These are phyloP conservation scores for Neostethus bicornis DNA, from an alignment of 2,797 vertebrate genomes.

Conservation along the genomic window DNA sequence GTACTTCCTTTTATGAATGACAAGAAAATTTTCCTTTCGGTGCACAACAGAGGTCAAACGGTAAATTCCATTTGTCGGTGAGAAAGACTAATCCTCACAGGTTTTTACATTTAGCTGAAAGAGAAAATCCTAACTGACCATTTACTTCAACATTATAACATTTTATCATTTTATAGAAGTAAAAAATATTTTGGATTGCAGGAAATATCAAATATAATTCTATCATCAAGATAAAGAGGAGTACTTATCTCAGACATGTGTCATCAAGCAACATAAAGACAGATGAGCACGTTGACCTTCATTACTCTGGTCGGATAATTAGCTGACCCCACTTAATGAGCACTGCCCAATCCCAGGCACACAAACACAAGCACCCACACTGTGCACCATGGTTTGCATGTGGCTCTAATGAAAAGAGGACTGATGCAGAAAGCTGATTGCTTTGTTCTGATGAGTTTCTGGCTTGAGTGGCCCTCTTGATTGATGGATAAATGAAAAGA, in stretches of 20 bases:
- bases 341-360: constrained; percentile 38
- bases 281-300: constrained; percentile 80
- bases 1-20: constrained; percentile 43
- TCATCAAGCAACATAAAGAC: constrained; percentile 68
- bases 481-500: constrained; percentile 56
- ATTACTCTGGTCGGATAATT: constrained; percentile 84
- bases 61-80: constrained; percentile 1
- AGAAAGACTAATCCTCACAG: constrained; percentile 11
- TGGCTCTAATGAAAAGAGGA: constrained; percentile 73
- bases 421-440: constrained; percentile 68
- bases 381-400: constrained; percentile 59
- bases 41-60: constrained; percentile 3
- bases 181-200: constrained; percentile 1
- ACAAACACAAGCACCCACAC: constrained; percentile 22
- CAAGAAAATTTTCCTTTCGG: constrained; percentile 23
- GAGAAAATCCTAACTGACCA: neutral
- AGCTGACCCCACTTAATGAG: constrained; percentile 82
- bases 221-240: constrained; percentile 74
- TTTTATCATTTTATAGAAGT: constrained; percentile 3
- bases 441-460: constrained; percentile 74
- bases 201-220: constrained; percentile 20
- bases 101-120: constrained; percentile 11
- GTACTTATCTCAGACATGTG: constrained; percentile 79
- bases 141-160: neutral
- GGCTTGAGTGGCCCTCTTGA: constrained; percentile 65